Evolutionary conservation across 1,140 invertebrate genomes (phyloP).

Genomic region (Neotoxoptera formosana): DNA sequence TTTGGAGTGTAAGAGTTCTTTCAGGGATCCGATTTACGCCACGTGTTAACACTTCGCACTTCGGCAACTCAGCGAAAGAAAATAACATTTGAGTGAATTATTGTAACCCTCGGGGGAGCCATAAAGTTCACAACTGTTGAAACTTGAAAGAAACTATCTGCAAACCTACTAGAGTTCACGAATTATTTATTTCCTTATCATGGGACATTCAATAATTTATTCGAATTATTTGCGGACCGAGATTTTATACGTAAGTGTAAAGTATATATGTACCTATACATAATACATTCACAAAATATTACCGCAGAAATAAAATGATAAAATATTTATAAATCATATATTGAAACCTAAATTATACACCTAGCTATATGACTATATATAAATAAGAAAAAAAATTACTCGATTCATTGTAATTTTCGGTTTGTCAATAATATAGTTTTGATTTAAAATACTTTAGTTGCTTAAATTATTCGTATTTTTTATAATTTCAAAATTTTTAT

Average conservation of each 20-base stretch:
- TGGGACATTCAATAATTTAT: constrained; percentile 54
- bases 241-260: background rate
- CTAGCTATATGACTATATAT: background rate
- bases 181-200: constrained; percentile 45
- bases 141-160: constrained; percentile 46
- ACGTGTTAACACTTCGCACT: constrained; percentile 34
- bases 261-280: background rate
- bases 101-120: background rate
- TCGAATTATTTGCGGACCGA: background rate
- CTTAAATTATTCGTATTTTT: background rate
- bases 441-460: background rate
- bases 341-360: background rate
- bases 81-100: constrained; percentile 53
- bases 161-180: background rate
- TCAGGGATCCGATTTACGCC: background rate
- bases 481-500: background rate
- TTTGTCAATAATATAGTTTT: background rate
- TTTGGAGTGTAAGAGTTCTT: background rate
- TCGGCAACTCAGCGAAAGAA: background rate
- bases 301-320: background rate
- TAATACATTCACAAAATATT: background rate
- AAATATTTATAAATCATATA: background rate
- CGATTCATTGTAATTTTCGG: background rate
- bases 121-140: constrained; percentile 47
- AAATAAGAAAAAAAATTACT: too few species aligned